Percentiles rank a stretch among this genome's conserved stretches.
Conservation (phyloP, 2,797 vertebrate genomes). For the Poecilia gillii region DNA sequence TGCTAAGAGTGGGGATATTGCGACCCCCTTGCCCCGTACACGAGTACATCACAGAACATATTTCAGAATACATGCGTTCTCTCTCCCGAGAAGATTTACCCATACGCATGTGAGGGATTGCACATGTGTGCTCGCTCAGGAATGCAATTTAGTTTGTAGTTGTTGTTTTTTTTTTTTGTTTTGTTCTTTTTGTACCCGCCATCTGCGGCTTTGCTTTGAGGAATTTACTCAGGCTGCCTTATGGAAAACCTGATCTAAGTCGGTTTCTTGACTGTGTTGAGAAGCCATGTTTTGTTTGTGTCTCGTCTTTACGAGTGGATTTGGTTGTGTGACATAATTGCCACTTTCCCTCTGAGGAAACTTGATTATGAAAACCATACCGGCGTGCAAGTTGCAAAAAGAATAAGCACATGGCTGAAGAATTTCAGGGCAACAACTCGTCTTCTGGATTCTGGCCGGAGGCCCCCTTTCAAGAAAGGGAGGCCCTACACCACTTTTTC, state of each 20-base stretch:
- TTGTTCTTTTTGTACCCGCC: constrained; percentile 63
- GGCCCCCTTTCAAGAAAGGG: constrained; percentile 55
- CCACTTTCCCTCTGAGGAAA: constrained; percentile 55
- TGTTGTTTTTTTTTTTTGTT: constrained; percentile 8
- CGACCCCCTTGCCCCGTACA: constrained; percentile 45
- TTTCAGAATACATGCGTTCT: constrained; percentile 52
- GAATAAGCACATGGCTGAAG: constrained; percentile 70
- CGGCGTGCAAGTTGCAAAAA: constrained; percentile 55
- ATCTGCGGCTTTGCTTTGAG: constrained; percentile 69
- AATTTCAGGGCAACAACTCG: constrained; percentile 74
- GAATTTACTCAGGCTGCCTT: constrained; percentile 69
- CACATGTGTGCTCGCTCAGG: constrained; percentile 73
- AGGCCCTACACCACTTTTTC: constrained; percentile 52
- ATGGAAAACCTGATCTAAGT: constrained; percentile 30
- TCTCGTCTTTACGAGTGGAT: constrained; percentile 44
- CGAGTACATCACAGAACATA: constrained; percentile 65
- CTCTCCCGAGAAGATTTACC: constrained; percentile 43
- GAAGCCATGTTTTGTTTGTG: constrained; percentile 30
- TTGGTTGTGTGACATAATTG: constrained; percentile 45
- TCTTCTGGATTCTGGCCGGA: constrained; percentile 55
- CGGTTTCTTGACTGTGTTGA: constrained; percentile 40
- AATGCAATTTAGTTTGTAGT: constrained; percentile 56
- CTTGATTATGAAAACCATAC: constrained; percentile 53
- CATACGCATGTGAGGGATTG: constrained; percentile 60
- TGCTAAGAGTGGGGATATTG: constrained; percentile 63